Percentiles rank a stretch among this genome's conserved stretches.
These are phyloP conservation scores for Crotalus tigris DNA, from an alignment of 2,113 vertebrate genomes.

Conservation along the genomic window DNA sequence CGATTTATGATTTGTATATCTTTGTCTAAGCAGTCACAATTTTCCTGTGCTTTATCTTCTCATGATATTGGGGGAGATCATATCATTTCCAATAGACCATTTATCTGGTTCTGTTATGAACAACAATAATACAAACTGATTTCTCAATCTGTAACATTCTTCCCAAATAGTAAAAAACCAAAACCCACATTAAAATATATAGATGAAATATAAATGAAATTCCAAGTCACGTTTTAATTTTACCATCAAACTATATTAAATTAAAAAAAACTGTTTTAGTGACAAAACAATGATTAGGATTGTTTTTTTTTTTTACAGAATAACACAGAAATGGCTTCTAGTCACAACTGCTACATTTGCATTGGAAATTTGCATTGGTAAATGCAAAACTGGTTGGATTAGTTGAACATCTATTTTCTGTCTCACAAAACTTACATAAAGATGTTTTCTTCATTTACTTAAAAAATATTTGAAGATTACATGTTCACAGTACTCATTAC, in stretches of 20 bases:
- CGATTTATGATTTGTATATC: not conserved
- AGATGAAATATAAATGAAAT: conserved; percentile 6
- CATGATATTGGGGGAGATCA: not conserved
- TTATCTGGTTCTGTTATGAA: not conserved
- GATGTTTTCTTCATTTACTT: conserved; percentile 19
- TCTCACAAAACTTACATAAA: not conserved
- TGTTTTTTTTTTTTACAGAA: not conserved
- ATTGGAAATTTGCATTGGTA: not conserved
- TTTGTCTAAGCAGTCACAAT: not conserved
- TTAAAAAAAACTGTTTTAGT: conserved; percentile 14
- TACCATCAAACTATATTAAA: conserved; percentile 34
- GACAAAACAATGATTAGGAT: not conserved
- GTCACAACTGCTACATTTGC: conserved; percentile 10
- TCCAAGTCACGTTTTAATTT: conserved; percentile 20
- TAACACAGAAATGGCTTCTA: conserved; percentile 20
- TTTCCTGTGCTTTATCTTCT: not conserved
- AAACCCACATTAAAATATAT: conserved; percentile 30
- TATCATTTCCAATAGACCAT: conserved; percentile 29
- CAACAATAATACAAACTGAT: not conserved
- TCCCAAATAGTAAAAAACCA: conserved; percentile 26
- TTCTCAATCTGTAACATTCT: conserved; percentile 43
- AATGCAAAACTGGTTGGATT: conserved; percentile 39
- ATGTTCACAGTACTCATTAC: conserved; percentile 15
- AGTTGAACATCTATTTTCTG: not conserved
- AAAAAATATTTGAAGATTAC: conserved; percentile 32